These are phyloP conservation scores for Callinectes sapidus DNA, from an alignment of 2,888 invertebrate species.

Conservation along the genomic window DNA sequence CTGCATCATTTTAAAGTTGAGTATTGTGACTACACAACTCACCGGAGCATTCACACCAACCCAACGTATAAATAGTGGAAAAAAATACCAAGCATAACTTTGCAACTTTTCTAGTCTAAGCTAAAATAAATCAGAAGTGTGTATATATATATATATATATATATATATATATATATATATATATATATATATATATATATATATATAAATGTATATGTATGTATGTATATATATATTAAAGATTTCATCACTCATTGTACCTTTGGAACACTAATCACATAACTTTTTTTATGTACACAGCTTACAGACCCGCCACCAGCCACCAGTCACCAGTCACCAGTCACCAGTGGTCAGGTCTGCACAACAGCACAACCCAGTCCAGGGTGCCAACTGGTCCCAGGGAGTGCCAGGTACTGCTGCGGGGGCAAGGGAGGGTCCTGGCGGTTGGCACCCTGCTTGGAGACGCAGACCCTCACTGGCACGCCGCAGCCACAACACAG, in stretches of 20 bases:
- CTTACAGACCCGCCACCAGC: neutral
- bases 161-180: conserved; percentile 1
- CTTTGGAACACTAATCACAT: conserved; percentile 19
- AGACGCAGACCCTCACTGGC: neutral
- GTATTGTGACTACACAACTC: neutral
- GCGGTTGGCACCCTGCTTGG: neutral
- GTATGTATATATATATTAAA: conserved; percentile 3
- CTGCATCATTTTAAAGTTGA: neutral
- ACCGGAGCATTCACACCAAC: neutral
- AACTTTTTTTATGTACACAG: neutral
- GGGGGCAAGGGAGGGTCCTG: neutral
- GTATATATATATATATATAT: neutral
- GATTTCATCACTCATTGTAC: neutral
- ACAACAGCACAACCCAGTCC: neutral
- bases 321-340: neutral
- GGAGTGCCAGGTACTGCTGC: neutral
- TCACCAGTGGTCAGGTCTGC: neutral
- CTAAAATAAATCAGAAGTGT: neutral
- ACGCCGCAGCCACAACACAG: neutral
- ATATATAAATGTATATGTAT: neutral
- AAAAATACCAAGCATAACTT: conserved; percentile 25
- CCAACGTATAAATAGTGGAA: neutral
- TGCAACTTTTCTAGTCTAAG: conserved; percentile 3
- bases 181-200: conserved; percentile 5
- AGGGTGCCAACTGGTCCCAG: neutral